Evolutionary conservation across 2,797 vertebrate species (phyloP).

Genomic region (Coilia nasus): DNA sequence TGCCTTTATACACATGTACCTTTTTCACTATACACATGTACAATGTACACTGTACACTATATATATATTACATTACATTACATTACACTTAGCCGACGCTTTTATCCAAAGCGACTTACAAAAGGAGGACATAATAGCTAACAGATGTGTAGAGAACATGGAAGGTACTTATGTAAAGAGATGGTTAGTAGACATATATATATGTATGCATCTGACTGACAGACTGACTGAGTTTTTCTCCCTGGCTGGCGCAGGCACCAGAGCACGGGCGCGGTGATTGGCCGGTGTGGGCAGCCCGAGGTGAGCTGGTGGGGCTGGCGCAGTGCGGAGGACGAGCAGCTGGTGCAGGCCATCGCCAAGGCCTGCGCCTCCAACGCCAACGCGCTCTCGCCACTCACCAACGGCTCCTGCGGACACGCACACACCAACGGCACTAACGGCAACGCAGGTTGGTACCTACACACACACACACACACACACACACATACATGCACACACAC

Average conservation of each 20-base stretch:
- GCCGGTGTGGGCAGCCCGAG: conserved; percentile 95
- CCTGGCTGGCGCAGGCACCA: conserved; percentile 86
- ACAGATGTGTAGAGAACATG: too few relatives aligned
- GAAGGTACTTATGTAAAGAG: too few relatives aligned
- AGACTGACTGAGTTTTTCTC: neutral
- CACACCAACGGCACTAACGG: conserved; percentile 77
- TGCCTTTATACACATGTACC: too few relatives aligned
- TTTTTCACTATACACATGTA: too few relatives aligned
- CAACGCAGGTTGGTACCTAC: conserved; percentile 80
- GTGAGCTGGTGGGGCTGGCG: conserved; percentile 99
- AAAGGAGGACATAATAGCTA: too few relatives aligned
- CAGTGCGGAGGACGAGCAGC: conserved; percentile 93
- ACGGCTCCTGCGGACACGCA: conserved; percentile 75
- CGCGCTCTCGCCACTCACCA: conserved; percentile 71
- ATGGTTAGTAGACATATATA: too few relatives aligned
- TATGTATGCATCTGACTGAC: neutral
- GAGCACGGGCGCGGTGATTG: conserved; percentile 93
- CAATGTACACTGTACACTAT: too few relatives aligned
- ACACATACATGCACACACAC: neutral
- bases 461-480: conserved; percentile 46
- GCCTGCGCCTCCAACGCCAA: conserved; percentile 87
- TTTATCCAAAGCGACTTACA: too few relatives aligned
- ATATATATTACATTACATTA: too few relatives aligned
- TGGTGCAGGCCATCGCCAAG: conserved; percentile 93
- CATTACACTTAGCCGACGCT: too few relatives aligned